A percentile compares a stretch with the other conserved stretches of the same genome.
Evolutionary conservation across 2,113 vertebrate genomes (phyloP).

Genomic region (Aptenodytes patagonicus): DNA sequence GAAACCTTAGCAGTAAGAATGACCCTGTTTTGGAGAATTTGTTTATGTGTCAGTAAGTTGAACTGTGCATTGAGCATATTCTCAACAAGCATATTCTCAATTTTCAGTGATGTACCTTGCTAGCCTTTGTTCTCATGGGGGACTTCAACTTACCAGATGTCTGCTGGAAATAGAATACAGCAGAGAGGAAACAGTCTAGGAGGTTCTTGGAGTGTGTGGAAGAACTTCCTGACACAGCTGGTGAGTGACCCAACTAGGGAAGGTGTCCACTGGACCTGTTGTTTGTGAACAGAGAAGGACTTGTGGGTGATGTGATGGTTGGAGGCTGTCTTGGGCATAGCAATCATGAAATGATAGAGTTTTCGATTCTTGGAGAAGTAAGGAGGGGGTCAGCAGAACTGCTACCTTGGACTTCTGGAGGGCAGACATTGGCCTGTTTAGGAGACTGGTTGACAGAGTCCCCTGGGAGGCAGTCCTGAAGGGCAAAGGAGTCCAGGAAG

Average conservation of each 20-base stretch:
- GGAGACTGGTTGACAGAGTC: no score
- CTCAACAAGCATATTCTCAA: not conserved
- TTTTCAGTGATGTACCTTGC: not conserved
- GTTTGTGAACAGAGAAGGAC: not conserved
- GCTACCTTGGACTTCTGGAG: not conserved
- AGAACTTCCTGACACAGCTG: not conserved
- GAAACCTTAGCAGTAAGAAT: not conserved
- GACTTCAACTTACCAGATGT: not conserved
- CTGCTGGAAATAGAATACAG: not conserved
- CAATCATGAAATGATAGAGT: not conserved
- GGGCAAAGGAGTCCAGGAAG: no score
- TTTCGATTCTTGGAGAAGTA: not conserved
- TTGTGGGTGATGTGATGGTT: not conserved
- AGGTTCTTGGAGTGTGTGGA: not conserved
- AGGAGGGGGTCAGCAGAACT: not conserved
- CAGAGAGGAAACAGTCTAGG: not conserved
- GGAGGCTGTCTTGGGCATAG: not conserved
- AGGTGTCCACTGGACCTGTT: not conserved
- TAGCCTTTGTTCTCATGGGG: not conserved
- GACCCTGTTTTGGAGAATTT: not conserved
- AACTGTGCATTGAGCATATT: not conserved
- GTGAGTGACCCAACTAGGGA: not conserved
- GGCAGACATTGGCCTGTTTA: not conserved
- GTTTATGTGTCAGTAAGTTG: not conserved
- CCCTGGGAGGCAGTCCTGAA: no score